Base-by-base conservation (phyloP, 53 echinoderm and acorn worm species). In the Crossaster papposus region DNA sequence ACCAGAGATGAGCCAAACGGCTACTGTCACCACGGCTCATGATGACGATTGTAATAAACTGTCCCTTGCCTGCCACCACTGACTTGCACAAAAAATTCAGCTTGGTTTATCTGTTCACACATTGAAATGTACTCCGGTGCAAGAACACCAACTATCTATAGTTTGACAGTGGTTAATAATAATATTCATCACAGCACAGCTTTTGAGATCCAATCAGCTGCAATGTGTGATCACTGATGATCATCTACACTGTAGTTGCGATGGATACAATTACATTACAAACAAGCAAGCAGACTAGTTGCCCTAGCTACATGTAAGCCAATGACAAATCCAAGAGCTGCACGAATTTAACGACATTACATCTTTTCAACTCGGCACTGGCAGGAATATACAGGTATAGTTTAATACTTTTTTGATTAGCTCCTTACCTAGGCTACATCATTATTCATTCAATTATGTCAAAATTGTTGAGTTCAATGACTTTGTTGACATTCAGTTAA, bases 1-100 rank as follows among this genome's bases (percentile, higher is more conserved):
- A 73, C 72, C 34, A 85, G 73, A 30, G 23, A 33, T 33, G 30
- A 72, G 85, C 58, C 72, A 54, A 13, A 18, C 23, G 51, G 8
- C 54, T 85, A 53, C 51, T 5, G 26, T 32, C 85, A 85, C 30
- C 85, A 52, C 51, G 32, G 73, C 72, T 52, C 85, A 85, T 85
- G 72, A 30, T 20, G 58, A 58, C 17, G 22, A 20, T 20, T 18
- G 22, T 73, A 32, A 52, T 71, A 50, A 53, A 17, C 33, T 9
- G 83, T 83, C 70, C 17, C 17, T 4, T 50, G 64, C 30, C n/a
- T n/a, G n/a, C 54, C 65, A 24, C 8, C 83, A 83, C 63, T 28
- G 29, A 34, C 20, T 38, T 22, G 20, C 35, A 28, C 34, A 14
- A 15, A 28, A 65, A 68, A 23, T 30, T 14, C 14, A 26, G 18